These are phyloP conservation scores for Leucoptera coffeella DNA, from an alignment of 2,888 invertebrate species.

Conservation along the genomic window DNA sequence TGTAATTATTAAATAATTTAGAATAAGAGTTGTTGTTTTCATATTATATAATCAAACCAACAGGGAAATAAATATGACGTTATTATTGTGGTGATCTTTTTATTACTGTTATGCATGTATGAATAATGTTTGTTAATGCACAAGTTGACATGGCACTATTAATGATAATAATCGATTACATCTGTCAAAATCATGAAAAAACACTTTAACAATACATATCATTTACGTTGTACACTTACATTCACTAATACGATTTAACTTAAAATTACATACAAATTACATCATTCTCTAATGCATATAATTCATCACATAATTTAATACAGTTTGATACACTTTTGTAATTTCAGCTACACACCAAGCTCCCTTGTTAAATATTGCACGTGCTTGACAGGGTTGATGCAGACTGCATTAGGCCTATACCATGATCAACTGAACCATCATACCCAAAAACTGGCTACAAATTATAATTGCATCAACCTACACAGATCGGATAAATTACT, in stretches of 20 bases:
- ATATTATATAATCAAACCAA: no score
- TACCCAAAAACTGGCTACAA: no score
- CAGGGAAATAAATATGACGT: slow-evolving; percentile 5
- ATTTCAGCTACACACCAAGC: no score
- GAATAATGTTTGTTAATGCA: slow-evolving; percentile 43
- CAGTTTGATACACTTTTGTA: slow-evolving; percentile 21
- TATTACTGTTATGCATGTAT: slow-evolving; percentile 23
- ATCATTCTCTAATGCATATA: no score
- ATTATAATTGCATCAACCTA: slow-evolving; percentile 9
- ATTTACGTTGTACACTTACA: no score
- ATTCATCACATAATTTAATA: slow-evolving; percentile 21
- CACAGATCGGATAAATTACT: slow-evolving; percentile 25
- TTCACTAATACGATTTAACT: no score
- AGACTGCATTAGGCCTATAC: no score
- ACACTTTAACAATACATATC: slow-evolving; percentile 27
- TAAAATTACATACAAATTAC: no score
- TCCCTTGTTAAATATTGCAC: slow-evolving; percentile 42
- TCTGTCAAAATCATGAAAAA: slow-evolving; percentile 45
- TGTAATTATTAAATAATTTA: no score
- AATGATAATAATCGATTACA: no score
- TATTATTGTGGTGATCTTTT: slow-evolving; percentile 40
- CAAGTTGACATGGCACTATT: slow-evolving; percentile 50
- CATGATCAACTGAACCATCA: no score
- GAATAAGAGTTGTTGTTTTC: no score
- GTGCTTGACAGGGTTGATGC: slow-evolving; percentile 25